Conservation (phyloP, 2,797 vertebrate species). For the Mionectes olivaceus region DNA sequence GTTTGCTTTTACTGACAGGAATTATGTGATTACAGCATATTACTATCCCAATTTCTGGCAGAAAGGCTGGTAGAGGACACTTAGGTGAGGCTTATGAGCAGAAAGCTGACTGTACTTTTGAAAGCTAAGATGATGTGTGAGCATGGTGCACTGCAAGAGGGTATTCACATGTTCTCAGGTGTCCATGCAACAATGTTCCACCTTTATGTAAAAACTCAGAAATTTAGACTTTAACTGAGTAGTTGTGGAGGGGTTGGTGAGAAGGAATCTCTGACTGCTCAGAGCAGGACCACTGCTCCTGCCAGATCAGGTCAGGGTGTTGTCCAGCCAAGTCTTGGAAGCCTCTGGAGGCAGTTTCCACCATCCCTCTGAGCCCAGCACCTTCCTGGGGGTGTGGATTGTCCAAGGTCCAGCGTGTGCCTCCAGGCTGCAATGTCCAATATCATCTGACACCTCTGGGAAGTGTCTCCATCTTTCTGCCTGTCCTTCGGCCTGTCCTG, state of each 20-base stretch:
- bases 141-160: not conserved
- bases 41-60: slow-evolving; percentile 42
- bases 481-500: not conserved
- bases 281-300: not conserved
- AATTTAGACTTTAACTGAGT: not conserved
- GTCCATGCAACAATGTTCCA: not conserved
- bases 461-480: not conserved
- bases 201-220: not conserved
- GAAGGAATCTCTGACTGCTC: not conserved
- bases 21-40: slow-evolving; percentile 65
- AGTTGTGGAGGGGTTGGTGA: not conserved
- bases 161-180: rapidly evolving
- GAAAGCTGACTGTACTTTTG: not conserved
- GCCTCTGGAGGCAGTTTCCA: not conserved
- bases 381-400: not conserved
- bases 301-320: not conserved
- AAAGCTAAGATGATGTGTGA: not conserved
- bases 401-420: not conserved
- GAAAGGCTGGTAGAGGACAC: slow-evolving; percentile 23
- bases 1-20: slow-evolving; percentile 70
- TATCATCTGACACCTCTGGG: no score
- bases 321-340: not conserved
- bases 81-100: slow-evolving; percentile 28
- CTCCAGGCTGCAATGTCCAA: not conserved
- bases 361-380: not conserved